Evolutionary conservation across 2,888 invertebrate species (phyloP).

Genomic region (Protonemura montana): DNA sequence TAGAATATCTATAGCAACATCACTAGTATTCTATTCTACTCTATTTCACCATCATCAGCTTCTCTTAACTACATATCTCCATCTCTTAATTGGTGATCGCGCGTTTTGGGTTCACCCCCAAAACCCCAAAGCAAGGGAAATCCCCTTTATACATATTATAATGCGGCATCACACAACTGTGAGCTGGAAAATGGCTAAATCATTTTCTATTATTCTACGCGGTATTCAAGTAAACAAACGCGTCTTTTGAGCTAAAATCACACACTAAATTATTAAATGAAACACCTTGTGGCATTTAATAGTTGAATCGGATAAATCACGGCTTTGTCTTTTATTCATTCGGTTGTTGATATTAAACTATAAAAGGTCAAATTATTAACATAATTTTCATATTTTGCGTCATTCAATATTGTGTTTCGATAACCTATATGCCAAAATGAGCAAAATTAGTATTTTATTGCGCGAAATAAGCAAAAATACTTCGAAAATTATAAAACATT

Average conservation of each 20-base stretch:
- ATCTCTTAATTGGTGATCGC: conserved; percentile 42
- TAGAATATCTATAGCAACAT: not conserved
- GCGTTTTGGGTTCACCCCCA: conserved; percentile 46
- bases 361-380: too few species aligned
- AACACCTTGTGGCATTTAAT: not conserved
- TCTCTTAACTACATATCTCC: conserved; percentile 18
- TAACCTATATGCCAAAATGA: too few species aligned
- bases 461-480: too few species aligned
- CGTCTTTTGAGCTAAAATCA: not conserved
- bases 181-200: conserved; percentile 46
- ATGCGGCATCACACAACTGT: conserved; percentile 9
- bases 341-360: too few species aligned
- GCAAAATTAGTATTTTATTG: too few species aligned
- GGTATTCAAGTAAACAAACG: conserved; percentile 21
- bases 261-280: not conserved
- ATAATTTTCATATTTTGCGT: too few species aligned
- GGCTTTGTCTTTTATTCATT: too few species aligned
- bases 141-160: conserved; percentile 20
- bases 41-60: not conserved
- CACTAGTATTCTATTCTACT: not conserved
- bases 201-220: conserved; percentile 45
- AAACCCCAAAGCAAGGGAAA: conserved; percentile 20
- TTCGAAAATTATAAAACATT: too few species aligned
- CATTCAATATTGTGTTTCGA: too few species aligned
- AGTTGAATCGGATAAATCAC: not conserved